phyloP scores from a whole-genome alignment of 1,140 invertebrate genomes.

The Drosophila kurseongensis region DNA sequence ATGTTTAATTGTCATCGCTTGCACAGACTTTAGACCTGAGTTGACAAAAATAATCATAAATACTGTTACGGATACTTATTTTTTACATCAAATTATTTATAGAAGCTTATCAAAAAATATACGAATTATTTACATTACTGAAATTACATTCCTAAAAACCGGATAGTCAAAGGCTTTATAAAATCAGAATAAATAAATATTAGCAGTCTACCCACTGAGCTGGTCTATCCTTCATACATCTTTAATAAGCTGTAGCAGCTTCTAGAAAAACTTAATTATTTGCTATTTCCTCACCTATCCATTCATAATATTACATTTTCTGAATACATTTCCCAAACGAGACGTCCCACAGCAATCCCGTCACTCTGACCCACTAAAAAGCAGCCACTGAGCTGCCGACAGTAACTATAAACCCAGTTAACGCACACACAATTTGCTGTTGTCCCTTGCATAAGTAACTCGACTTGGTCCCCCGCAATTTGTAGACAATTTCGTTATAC shows the following conservation, averaged over 20 bases:
- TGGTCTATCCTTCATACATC: too few species aligned
- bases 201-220: too few species aligned
- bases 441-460: slow-evolving; percentile 48
- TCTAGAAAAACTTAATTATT: background rate
- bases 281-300: background rate
- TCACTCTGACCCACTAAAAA: slow-evolving; percentile 36
- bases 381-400: slow-evolving; percentile 39
- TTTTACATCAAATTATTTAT: too few species aligned
- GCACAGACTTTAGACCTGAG: background rate
- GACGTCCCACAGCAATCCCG: slow-evolving; percentile 5
- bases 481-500: slow-evolving; percentile 67
- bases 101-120: too few species aligned
- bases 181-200: too few species aligned
- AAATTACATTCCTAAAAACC: too few species aligned
- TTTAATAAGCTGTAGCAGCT: too few species aligned
- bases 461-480: slow-evolving; percentile 37
- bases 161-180: too few species aligned
- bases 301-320: slow-evolving; percentile 4
- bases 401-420: slow-evolving; percentile 55
- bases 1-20: too few species aligned
- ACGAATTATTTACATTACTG: too few species aligned
- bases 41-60: too few species aligned
- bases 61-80: too few species aligned
- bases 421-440: slow-evolving; percentile 26
- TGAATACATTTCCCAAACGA: slow-evolving; percentile 3